phyloP scores from a whole-genome alignment of 2,888 invertebrate species.

The Drosophila atripex region DNA sequence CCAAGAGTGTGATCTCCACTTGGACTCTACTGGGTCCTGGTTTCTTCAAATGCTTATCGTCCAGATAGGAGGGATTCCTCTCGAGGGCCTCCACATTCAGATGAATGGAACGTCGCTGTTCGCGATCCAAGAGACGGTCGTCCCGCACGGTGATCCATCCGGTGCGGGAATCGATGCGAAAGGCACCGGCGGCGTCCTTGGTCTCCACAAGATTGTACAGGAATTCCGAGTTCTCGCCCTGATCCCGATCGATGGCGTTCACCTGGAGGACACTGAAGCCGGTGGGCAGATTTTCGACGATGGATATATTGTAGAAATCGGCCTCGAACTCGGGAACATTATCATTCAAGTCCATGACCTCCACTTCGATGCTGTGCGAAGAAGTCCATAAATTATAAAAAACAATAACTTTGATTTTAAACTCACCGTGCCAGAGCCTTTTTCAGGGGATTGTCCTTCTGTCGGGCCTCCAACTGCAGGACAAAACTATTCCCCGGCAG shows the following conservation, averaged over 20 bases:
- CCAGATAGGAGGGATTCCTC: constrained; percentile 86
- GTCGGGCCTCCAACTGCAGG: constrained; percentile 91
- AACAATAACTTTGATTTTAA: not conserved
- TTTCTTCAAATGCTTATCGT: constrained; percentile 73
- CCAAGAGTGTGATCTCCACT: constrained; percentile 92
- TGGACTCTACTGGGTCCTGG: constrained; percentile 86
- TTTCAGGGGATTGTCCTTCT: constrained; percentile 91
- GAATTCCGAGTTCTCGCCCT: constrained; percentile 94
- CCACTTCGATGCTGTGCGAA: constrained; percentile 74
- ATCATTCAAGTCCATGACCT: constrained; percentile 87
- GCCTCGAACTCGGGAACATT: constrained; percentile 95
- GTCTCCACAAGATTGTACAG: constrained; percentile 88
- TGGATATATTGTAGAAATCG: constrained; percentile 95
- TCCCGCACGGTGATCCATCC: constrained; percentile 94
- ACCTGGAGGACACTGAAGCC: constrained; percentile 86
- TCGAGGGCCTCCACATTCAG: constrained; percentile 93
- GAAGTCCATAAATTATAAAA: not conserved
- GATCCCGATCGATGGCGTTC: constrained; percentile 91
- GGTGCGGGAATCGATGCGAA: constrained; percentile 90
- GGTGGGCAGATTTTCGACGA: constrained; percentile 95
- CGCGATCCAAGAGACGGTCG: constrained; percentile 90
- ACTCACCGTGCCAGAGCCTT: constrained; percentile 87
- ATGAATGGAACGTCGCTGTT: constrained; percentile 88
- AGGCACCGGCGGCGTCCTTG: constrained; percentile 89
- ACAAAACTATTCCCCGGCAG: constrained; percentile 90